phyloP scores from a whole-genome alignment of 2,113 vertebrate species.

The Oncorhynchus tshawytscha region DNA sequence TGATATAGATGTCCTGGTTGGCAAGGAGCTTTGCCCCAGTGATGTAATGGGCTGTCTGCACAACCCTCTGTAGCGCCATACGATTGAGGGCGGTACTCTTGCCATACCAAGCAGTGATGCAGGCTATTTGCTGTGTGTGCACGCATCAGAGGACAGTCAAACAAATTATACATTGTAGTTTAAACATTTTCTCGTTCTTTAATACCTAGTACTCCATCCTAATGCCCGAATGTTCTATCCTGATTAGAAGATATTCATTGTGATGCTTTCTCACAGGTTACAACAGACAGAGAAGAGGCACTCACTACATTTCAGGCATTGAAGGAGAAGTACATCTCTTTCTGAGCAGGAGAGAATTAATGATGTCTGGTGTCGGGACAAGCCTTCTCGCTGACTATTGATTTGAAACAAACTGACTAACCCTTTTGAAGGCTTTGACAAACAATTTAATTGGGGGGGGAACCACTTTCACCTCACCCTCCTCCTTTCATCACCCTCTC shows the following conservation, averaged over 20 bases:
- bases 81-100: too few species aligned
- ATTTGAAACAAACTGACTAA: conserved; percentile 72
- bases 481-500: conserved; percentile 60
- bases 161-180: background rate
- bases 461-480: conserved; percentile 61
- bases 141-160: too few species aligned
- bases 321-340: conserved; percentile 67
- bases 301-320: conserved; percentile 35
- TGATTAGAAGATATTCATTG: conserved; percentile 64
- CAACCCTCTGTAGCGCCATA: too few species aligned
- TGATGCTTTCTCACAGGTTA: conserved; percentile 42
- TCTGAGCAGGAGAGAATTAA: conserved; percentile 66
- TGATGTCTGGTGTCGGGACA: conserved; percentile 65
- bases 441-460: conserved; percentile 71
- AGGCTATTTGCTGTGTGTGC: too few species aligned
- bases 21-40: too few species aligned
- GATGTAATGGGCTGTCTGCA: too few species aligned
- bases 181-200: background rate
- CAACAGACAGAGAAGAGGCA: conserved; percentile 20
- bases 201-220: background rate
- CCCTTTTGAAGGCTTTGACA: conserved; percentile 71
- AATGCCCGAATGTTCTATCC: conserved; percentile 58
- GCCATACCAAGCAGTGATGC: too few species aligned
- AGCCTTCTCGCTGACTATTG: conserved; percentile 68
- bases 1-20: too few species aligned